A percentile compares a stretch with the other conserved stretches of the same genome.
Conservation (phyloP, 2,113 vertebrate species). For the Rhodinocichla rosea region DNA sequence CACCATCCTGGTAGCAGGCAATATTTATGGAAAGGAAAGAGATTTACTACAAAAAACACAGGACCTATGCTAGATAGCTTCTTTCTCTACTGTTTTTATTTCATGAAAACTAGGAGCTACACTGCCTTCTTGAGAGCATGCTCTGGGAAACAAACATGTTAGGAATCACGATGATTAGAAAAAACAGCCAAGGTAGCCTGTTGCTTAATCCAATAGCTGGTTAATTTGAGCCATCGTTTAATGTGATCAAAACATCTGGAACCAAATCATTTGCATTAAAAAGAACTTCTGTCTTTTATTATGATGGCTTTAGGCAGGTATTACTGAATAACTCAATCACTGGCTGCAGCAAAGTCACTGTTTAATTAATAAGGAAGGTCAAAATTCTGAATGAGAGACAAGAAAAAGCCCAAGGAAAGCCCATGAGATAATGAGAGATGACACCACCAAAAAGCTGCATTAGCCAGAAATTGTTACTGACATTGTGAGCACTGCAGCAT, state of each 20-base stretch:
- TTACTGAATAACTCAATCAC: slow-evolving; percentile 68
- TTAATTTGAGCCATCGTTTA: slow-evolving; percentile 57
- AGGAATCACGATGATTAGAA: slow-evolving; percentile 50
- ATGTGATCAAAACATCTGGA: slow-evolving; percentile 63
- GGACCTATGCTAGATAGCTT: neutral
- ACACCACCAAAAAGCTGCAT: slow-evolving; percentile 33
- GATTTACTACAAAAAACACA: neutral
- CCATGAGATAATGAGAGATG: slow-evolving; percentile 52
- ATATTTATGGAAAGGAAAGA: neutral
- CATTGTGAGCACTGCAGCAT: neutral
- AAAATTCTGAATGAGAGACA: slow-evolving; percentile 60
- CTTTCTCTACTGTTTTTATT: neutral
- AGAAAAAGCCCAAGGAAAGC: slow-evolving; percentile 67
- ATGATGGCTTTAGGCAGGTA: slow-evolving; percentile 59
- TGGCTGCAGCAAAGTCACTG: slow-evolving; percentile 18
- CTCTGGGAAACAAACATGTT: neutral
- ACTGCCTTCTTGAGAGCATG: neutral
- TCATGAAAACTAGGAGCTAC: neutral
- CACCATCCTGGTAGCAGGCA: neutral
- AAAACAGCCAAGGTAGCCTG: slow-evolving; percentile 51
- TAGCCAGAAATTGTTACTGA: slow-evolving; percentile 44
- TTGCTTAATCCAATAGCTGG: slow-evolving; percentile 56
- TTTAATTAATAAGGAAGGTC: slow-evolving; percentile 69
- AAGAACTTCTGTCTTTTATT: slow-evolving; percentile 55
- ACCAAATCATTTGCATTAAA: slow-evolving; percentile 61